phyloP scores from a whole-genome alignment of 2,888 invertebrate genomes.

The Athrips mouffetella region DNA sequence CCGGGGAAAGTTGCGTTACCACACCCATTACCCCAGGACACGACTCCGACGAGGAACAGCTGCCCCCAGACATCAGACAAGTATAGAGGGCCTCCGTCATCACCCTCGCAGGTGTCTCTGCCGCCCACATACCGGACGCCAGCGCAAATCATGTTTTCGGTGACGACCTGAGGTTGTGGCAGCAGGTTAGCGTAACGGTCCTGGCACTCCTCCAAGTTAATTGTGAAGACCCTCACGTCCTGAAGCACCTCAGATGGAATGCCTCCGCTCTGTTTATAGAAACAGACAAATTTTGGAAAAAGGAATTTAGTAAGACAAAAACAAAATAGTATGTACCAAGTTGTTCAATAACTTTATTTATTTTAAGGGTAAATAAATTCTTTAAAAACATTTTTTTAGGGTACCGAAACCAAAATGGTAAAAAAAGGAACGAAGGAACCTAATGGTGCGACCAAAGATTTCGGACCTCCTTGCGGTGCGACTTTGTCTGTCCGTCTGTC shows the following conservation, averaged over 20 bases:
- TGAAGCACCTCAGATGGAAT: conserved; percentile 31
- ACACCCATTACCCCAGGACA: conserved; percentile 71
- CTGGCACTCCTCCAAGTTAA: conserved; percentile 43
- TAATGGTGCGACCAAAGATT: too few species aligned
- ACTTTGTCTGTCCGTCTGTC: too few species aligned
- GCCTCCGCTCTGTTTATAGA: conserved; percentile 32
- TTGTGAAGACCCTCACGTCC: conserved; percentile 43
- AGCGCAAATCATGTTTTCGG: background rate
- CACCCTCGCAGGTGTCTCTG: background rate
- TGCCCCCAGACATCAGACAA: background rate
- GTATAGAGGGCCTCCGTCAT: background rate
- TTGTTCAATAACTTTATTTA: too few species aligned
- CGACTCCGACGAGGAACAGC: conserved; percentile 54
- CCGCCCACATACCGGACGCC: background rate
- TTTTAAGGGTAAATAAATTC: too few species aligned
- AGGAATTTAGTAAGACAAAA: too few species aligned
- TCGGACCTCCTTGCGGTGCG: too few species aligned
- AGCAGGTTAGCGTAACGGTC: conserved; percentile 34
- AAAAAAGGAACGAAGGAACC: too few species aligned
- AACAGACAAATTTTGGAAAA: too few species aligned
- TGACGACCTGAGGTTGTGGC: background rate
- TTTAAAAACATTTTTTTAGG: too few species aligned
- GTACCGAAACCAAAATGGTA: too few species aligned
- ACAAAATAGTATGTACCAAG: too few species aligned
- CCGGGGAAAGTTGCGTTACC: conserved; percentile 65